Conservation (phyloP, 1,140 invertebrate genomes). For the Tetramorium parvispinum region DNA sequence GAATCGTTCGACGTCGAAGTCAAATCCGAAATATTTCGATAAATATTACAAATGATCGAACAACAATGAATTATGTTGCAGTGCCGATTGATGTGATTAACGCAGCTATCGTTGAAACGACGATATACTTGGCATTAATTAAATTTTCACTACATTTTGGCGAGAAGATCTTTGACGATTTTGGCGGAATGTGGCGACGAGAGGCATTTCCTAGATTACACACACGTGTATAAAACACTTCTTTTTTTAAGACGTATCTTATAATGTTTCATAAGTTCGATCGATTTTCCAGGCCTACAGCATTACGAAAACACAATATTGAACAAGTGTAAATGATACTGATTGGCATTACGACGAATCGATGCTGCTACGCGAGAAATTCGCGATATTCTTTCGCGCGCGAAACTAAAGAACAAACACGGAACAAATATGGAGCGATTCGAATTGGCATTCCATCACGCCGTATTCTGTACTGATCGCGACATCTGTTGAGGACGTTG, state of each 20-base stretch:
- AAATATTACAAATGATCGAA: not conserved
- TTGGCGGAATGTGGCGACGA: not conserved
- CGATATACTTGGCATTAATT: not conserved
- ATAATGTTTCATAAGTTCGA: not conserved
- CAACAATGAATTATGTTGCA: not conserved
- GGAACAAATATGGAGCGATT: not conserved
- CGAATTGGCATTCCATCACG: not conserved
- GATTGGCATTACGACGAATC: not conserved
- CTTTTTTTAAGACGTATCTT: too few relatives aligned
- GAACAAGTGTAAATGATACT: too few relatives aligned
- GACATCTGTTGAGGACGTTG: not conserved
- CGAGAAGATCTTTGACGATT: not conserved
- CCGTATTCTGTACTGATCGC: not conserved
- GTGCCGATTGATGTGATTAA: not conserved
- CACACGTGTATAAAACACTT: too few relatives aligned
- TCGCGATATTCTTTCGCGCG: not conserved
- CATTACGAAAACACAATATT: not conserved
- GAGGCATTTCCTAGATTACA: too few relatives aligned
- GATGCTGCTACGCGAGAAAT: not conserved
- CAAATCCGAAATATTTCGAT: not conserved
- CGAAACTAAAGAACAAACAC: too few relatives aligned
- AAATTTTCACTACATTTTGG: not conserved
- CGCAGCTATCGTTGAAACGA: not conserved
- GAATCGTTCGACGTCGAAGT: not conserved
- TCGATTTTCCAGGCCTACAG: not conserved